These are phyloP conservation scores for Penaeus chinensis DNA, from an alignment of 1,140 invertebrate species.

Conservation along the genomic window DNA sequence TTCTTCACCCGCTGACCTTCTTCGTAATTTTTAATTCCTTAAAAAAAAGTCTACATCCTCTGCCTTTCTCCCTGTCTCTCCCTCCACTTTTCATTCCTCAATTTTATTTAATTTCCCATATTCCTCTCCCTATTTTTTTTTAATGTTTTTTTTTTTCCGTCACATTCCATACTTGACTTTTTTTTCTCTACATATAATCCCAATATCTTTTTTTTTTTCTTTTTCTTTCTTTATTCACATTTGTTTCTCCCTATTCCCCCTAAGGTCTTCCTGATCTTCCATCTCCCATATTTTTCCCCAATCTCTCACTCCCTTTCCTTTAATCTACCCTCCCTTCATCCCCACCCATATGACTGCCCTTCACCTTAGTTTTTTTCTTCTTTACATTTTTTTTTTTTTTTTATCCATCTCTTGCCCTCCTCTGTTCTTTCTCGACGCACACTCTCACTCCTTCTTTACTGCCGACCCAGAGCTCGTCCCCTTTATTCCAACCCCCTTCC, in stretches of 20 bases:
- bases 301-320: conserved; percentile 4
- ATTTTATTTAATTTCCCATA: too few species aligned
- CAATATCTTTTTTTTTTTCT: background rate
- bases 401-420: background rate
- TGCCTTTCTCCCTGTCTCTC: background rate
- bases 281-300: background rate
- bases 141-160: too few species aligned
- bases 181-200: background rate
- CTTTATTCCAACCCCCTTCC: too few species aligned
- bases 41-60: background rate
- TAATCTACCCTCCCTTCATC: background rate
- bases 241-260: background rate
- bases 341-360: background rate
- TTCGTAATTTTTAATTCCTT: too few species aligned
- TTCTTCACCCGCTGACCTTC: too few species aligned
- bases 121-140: too few species aligned
- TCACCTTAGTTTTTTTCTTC: background rate
- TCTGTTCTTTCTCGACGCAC: background rate
- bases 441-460: background rate
- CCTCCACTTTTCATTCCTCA: background rate
- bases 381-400: background rate
- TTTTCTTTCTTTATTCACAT: background rate
- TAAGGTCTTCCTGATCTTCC: background rate
- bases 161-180: too few species aligned
- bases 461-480: too few species aligned